A percentile compares a stretch with the other conserved stretches of the same genome.
These are phyloP conservation scores for Zenarchopterus dispar DNA, from an alignment of 2,797 vertebrate genomes.

Conservation along the genomic window DNA sequence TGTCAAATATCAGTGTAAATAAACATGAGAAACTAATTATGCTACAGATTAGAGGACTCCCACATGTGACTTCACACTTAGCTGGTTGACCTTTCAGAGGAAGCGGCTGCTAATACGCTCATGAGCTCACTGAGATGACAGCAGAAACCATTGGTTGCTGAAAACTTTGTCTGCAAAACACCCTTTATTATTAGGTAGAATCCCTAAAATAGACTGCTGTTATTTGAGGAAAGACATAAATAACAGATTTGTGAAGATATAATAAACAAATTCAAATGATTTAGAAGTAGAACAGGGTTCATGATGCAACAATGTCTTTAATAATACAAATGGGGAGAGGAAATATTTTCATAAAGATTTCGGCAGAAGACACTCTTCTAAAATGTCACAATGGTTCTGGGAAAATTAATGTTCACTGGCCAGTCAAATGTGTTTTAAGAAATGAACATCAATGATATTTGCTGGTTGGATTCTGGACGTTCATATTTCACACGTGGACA, in stretches of 20 bases:
- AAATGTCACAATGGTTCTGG: slow-evolving; percentile 73
- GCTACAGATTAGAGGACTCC: slow-evolving; percentile 27
- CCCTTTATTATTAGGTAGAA: slow-evolving; percentile 5
- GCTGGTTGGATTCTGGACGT: not conserved
- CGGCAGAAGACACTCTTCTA: slow-evolving; percentile 28
- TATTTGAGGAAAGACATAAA: slow-evolving; percentile 22
- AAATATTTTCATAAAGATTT: slow-evolving; percentile 61
- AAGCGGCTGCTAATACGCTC: slow-evolving; percentile 54
- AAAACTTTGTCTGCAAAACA: slow-evolving; percentile 16
- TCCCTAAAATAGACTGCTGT: slow-evolving; percentile 8
- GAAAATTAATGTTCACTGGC: slow-evolving; percentile 47
- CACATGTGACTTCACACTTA: slow-evolving; percentile 38
- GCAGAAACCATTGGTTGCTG: slow-evolving; percentile 18
- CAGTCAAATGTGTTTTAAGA: slow-evolving; percentile 63
- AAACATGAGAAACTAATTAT: not conserved
- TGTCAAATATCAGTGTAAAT: not conserved
- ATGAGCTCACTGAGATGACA: slow-evolving; percentile 26
- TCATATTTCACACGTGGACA: slow-evolving; percentile 18
- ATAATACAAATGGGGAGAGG: slow-evolving; percentile 26
- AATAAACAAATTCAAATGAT: not conserved
- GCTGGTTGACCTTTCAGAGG: slow-evolving; percentile 67
- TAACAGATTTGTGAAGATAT: slow-evolving; percentile 12
- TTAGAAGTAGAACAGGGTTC: slow-evolving; percentile 16
- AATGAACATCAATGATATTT: slow-evolving; percentile 32
- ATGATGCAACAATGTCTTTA: slow-evolving; percentile 42